Percentiles rank a stretch among this genome's conserved stretches.
Evolutionary conservation across 1,140 invertebrate species (phyloP).

Genomic region (Hermetia illucens): DNA sequence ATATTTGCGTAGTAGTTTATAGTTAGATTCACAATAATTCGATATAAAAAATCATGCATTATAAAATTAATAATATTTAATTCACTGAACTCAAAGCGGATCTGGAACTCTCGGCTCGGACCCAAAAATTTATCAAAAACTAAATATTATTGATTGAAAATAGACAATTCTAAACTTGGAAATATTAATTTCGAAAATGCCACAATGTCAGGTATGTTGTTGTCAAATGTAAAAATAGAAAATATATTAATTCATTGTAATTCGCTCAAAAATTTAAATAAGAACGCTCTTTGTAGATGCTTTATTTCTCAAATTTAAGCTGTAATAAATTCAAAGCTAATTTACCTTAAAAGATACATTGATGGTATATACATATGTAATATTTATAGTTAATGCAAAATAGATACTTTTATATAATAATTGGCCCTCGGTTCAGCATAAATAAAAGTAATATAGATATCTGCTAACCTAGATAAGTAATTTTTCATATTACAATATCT

Average conservation of each 20-base stretch:
- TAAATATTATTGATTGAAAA: background rate
- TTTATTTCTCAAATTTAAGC: background rate
- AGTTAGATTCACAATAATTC: background rate
- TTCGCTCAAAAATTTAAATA: no score
- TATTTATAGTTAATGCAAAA: no score
- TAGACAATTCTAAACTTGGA: background rate
- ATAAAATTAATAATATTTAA: background rate
- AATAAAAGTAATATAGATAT: no score
- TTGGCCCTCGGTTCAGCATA: no score
- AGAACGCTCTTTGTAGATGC: background rate
- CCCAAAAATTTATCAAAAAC: background rate
- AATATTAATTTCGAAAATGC: background rate
- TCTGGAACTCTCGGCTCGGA: background rate
- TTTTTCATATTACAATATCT: no score
- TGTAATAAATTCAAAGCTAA: background rate
- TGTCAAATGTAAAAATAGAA: background rate
- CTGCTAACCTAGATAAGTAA: no score
- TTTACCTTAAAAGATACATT: background rate
- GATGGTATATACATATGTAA: background rate
- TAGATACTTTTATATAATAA: no score
- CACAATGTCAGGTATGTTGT: background rate
- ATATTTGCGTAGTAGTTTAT: background rate
- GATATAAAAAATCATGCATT: background rate
- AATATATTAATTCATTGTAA: background rate
- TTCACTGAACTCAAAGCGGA: background rate